Evolutionary conservation across 2,797 vertebrate species (phyloP).

Genomic region (Tokudaia muenninki): DNA sequence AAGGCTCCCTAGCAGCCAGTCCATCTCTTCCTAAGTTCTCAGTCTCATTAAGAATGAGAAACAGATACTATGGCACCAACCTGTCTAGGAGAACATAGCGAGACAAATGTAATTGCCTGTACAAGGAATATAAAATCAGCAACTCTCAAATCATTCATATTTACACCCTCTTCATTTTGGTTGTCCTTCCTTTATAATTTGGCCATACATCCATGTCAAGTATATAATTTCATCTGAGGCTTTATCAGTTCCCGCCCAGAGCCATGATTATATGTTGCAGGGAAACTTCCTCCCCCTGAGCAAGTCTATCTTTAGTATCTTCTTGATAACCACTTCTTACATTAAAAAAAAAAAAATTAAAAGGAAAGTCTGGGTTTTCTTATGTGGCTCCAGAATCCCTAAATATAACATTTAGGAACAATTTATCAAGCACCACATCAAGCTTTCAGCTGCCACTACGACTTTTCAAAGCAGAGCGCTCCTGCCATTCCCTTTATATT

Average conservation of each 20-base stretch:
- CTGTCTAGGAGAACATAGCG: slow-evolving; percentile 83
- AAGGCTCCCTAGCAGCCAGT: slow-evolving; percentile 72
- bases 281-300: slow-evolving; percentile 70
- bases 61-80: slow-evolving; percentile 81
- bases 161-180: slow-evolving; percentile 84
- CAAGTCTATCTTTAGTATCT: slow-evolving; percentile 76
- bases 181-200: slow-evolving; percentile 87
- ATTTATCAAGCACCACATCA: slow-evolving; percentile 70
- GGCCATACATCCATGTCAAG: slow-evolving; percentile 85
- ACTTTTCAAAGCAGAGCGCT: slow-evolving; percentile 63
- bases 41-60: slow-evolving; percentile 80
- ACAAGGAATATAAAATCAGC: slow-evolving; percentile 80
- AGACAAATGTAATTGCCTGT: slow-evolving; percentile 85
- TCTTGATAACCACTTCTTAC: slow-evolving; percentile 79
- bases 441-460: slow-evolving; percentile 47
- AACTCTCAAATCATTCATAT: slow-evolving; percentile 86
- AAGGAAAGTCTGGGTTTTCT: slow-evolving; percentile 76
- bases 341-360: slow-evolving; percentile 68
- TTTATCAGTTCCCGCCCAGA: slow-evolving; percentile 87
- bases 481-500: slow-evolving; percentile 45
- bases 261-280: slow-evolving; percentile 85
- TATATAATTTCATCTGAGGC: slow-evolving; percentile 89
- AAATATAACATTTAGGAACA: slow-evolving; percentile 76
- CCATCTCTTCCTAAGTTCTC: slow-evolving; percentile 69
- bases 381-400: slow-evolving; percentile 73